Conservation (phyloP, 2,888 invertebrate genomes). For the Germaria angustata region DNA sequence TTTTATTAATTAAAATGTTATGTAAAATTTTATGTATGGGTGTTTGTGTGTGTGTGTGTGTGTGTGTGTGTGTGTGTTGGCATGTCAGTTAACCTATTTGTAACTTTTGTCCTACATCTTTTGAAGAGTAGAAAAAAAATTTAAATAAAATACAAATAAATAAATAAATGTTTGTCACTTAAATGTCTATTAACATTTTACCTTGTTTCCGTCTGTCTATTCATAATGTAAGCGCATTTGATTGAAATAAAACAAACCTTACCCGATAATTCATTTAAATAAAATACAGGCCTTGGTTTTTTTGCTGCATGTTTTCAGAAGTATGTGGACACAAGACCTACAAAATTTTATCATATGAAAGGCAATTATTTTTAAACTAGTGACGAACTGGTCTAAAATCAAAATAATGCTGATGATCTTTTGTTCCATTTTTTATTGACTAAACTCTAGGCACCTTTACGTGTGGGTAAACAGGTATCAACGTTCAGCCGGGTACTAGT, state of each 20-base stretch:
- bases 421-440: no score
- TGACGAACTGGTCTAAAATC: no score
- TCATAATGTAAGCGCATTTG: neutral
- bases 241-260: neutral
- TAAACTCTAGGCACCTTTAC: no score
- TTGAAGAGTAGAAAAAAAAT: neutral
- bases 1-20: neutral
- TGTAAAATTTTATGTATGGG: neutral
- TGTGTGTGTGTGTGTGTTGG: neutral
- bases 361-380: no score
- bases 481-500: no score
- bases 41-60: no score
- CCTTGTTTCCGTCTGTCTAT: conserved; percentile 11
- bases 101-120: neutral
- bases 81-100: neutral
- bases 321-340: neutral
- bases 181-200: conserved; percentile 55
- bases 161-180: conserved; percentile 45
- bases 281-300: neutral
- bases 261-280: neutral
- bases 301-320: neutral
- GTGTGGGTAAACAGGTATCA: no score
- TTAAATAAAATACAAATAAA: conserved; percentile 19
- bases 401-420: no score
- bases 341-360: no score